Conservation (phyloP, 2,888 invertebrate species). For the Ctenicera cuprea region DNA sequence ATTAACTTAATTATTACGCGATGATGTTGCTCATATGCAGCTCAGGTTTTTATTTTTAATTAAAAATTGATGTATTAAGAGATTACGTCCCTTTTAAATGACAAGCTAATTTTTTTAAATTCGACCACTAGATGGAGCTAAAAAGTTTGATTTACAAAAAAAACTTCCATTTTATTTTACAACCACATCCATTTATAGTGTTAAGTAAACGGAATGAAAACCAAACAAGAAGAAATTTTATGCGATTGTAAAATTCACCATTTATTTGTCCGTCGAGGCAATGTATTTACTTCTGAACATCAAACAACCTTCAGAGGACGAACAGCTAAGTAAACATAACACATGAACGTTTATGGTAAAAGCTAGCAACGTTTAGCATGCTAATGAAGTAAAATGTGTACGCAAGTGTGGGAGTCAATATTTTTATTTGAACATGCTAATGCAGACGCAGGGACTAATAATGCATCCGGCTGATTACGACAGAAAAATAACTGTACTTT, state of each 20-base stretch:
- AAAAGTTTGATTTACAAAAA: background rate
- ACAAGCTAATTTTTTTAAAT: background rate
- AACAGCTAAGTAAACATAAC: conserved; percentile 67
- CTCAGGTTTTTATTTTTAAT: background rate
- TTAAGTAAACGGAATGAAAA: conserved; percentile 11
- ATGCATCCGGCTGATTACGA: conserved; percentile 31
- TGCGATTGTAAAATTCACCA: conserved; percentile 37
- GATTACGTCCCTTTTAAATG: background rate
- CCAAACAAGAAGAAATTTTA: conserved; percentile 10
- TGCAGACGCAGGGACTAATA: conserved; percentile 29
- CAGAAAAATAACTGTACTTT: conserved; percentile 23
- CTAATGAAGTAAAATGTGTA: conserved; percentile 65
- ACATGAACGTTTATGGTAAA: conserved; percentile 67
- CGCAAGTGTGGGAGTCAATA: conserved; percentile 66
- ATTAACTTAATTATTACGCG: background rate
- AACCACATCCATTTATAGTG: background rate
- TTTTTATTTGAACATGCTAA: conserved; percentile 60
- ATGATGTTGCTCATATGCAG: background rate
- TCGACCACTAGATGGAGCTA: background rate
- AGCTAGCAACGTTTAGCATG: conserved; percentile 67
- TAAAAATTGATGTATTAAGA: background rate
- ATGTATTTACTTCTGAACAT: conserved; percentile 48
- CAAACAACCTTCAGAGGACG: conserved; percentile 64
- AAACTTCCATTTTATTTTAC: background rate
- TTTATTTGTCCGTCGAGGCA: conserved; percentile 38